Base-by-base conservation (phyloP, 2,113 vertebrate genomes). In the Tyto alba region DNA sequence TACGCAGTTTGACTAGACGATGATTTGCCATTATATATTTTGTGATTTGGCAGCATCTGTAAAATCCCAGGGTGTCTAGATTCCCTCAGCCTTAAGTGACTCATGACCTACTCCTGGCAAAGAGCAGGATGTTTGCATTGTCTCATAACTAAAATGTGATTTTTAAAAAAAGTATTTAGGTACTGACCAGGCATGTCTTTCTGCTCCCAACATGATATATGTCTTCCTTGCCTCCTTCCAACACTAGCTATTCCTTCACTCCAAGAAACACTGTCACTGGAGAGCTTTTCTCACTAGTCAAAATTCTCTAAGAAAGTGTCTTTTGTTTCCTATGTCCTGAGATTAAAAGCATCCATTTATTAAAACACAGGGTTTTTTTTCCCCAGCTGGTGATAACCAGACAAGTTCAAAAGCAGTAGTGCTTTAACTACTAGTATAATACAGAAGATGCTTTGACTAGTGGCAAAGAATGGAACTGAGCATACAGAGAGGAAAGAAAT, bases 81-180 rank as follows among this genome's bases (percentile, higher is more conserved):
- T 79, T 80, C 29, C 34, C 21, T 79, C 8, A 19, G 52, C 20
- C 23, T 74, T 34, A 36, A 16, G 43, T 72, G 69, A 53, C 34
- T 77, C 14, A 4, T 48, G 38, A 68, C 26, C n/a, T 0, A 0
- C 40, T 85, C 21, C 50, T 72, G 47, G 30, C 38, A 78, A 66
- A 69, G 29, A 67, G 34, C 48, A 53, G 50, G 41, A 63, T 87
- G 20, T 73, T 84, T 76, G 17, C 40, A 11, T 88, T 87, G 41
- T 64, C 32, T 71, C 16, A 16, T 62, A 62, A 68, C 3, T 78
- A 69, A 82, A 93, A 67, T 71, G 12, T 16, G n/a, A 36, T 69
- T 72, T 72, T 36, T 18, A 2, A 1, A 10, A 27, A 41, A 84
- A 89, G 8, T 48, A 21, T 92, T 85, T 83, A 41, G 13, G 30